phyloP scores from a whole-genome alignment of 2,113 vertebrate species.

The Aegypius monachus region DNA sequence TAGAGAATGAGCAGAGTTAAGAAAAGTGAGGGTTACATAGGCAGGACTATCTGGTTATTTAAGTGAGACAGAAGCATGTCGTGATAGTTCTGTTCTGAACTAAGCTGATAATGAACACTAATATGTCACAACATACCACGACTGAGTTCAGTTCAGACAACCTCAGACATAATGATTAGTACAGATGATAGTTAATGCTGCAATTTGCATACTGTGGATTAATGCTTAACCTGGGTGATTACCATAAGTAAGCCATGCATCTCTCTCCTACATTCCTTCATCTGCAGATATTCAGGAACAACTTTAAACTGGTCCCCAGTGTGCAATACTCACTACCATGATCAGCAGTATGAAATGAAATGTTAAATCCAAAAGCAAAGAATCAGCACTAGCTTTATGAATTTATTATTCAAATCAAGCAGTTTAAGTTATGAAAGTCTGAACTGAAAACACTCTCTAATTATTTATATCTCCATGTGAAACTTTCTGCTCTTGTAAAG shows the following conservation, averaged over 20 bases:
- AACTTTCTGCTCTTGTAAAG: not conserved
- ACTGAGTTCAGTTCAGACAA: not conserved
- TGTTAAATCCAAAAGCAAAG: not conserved
- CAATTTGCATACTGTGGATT: not conserved
- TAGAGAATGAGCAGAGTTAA: not conserved
- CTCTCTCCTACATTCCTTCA: not conserved
- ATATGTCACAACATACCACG: not conserved
- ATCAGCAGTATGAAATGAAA: not conserved
- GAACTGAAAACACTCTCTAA: not conserved
- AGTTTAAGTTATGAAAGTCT: not conserved
- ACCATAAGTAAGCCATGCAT: not conserved
- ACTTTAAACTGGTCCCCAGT: not conserved
- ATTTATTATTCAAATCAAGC: conserved; percentile 10
- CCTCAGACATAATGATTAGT: not conserved
- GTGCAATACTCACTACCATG: not conserved
- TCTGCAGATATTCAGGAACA: not conserved
- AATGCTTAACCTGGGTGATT: not conserved
- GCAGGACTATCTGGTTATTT: not conserved
- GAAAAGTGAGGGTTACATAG: not conserved
- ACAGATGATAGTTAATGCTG: not conserved
- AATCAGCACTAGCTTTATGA: not conserved
- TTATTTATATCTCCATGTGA: not conserved
- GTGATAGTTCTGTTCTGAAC: not conserved
- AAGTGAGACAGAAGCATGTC: not conserved
- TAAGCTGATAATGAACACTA: not conserved